Evolutionary conservation across 2,888 invertebrate species (phyloP).

Genomic region (Spilosoma lubricipeda): DNA sequence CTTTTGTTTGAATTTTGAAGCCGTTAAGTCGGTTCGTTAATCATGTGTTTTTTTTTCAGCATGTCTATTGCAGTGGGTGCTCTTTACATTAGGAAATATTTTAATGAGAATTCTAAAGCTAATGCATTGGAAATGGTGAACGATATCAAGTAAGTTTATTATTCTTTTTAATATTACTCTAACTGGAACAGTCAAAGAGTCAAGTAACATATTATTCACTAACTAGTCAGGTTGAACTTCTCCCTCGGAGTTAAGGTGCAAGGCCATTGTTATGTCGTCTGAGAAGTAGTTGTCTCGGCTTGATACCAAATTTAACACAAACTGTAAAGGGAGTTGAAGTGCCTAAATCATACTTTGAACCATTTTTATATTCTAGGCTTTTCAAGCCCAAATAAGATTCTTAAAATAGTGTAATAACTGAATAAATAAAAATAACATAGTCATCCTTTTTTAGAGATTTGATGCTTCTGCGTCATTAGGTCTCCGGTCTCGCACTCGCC

Average conservation of each 20-base stretch:
- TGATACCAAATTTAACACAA: background rate
- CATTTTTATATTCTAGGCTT: background rate
- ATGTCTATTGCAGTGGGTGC: conserved; percentile 92
- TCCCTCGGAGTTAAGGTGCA: background rate
- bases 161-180: background rate
- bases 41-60: conserved; percentile 66
- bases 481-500: too few relatives aligned
- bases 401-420: background rate
- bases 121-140: conserved; percentile 95
- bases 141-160: conserved; percentile 88
- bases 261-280: background rate
- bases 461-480: too few relatives aligned
- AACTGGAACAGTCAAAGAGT: background rate
- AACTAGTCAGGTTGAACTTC: background rate
- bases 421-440: background rate
- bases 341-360: background rate
- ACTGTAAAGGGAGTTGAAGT: background rate
- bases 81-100: conserved; percentile 94
- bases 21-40: background rate
- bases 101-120: conserved; percentile 93
- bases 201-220: background rate
- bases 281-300: background rate
- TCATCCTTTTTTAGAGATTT: too few relatives aligned
- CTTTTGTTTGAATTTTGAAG: background rate
- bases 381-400: background rate